Conservation (phyloP, 2,113 vertebrate genomes). For the Corvus cornix region DNA sequence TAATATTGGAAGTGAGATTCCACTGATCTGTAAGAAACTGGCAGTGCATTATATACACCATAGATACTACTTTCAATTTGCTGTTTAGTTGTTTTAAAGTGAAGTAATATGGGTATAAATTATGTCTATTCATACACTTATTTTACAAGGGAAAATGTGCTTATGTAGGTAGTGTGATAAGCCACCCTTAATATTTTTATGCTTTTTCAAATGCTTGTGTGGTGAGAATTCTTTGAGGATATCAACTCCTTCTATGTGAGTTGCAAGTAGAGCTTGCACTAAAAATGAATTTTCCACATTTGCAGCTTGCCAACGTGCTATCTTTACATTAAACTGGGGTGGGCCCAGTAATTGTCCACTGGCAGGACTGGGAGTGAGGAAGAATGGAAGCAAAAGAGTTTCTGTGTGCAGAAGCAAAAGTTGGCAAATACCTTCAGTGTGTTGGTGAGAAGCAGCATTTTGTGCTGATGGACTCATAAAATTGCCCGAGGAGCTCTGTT, state of each 20-base stretch:
- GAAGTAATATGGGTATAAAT: background rate
- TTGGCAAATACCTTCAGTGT: background rate
- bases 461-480: background rate
- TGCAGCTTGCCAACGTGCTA: background rate
- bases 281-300: background rate
- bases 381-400: background rate
- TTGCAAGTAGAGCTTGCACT: background rate
- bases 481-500: background rate
- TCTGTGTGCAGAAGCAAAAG: background rate
- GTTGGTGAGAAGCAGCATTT: background rate
- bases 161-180: background rate
- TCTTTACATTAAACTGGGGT: background rate
- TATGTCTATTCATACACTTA: background rate
- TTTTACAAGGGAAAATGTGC: background rate
- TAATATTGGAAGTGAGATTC: background rate
- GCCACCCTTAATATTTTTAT: background rate
- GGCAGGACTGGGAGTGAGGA: background rate
- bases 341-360: background rate
- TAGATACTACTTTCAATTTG: background rate
- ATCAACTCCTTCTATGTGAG: accelerated
- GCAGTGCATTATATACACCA: background rate
- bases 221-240: background rate
- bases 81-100: background rate
- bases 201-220: background rate
- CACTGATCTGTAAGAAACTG: background rate